Evolutionary conservation across 2,113 vertebrate species (phyloP).

Genomic region (Columba livia): DNA sequence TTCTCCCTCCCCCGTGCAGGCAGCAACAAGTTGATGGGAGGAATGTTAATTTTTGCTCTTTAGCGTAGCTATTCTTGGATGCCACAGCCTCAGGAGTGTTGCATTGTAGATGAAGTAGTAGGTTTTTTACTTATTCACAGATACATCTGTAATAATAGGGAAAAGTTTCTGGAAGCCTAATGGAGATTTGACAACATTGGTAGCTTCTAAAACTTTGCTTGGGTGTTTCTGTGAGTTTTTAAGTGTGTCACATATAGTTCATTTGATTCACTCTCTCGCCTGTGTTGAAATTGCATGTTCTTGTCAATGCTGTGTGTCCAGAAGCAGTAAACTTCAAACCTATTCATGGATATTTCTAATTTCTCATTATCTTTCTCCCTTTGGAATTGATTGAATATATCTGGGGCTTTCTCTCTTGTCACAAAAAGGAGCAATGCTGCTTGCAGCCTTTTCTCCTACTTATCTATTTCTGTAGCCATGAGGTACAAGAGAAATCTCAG

Average conservation of each 20-base stretch:
- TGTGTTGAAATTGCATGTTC: background rate
- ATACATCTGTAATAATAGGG: background rate
- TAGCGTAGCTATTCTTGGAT: background rate
- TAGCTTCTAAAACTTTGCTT: background rate
- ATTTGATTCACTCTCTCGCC: background rate
- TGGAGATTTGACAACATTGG: background rate
- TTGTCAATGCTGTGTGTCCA: constrained; percentile 26
- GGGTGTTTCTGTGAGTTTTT: background rate
- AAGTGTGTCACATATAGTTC: background rate
- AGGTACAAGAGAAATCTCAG: constrained; percentile 57
- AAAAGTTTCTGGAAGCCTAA: background rate
- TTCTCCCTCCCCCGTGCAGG: background rate
- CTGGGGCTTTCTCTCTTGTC: constrained; percentile 12
- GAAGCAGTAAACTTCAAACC: constrained; percentile 44
- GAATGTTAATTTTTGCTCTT: background rate
- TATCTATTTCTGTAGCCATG: constrained; percentile 63
- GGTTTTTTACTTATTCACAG: background rate
- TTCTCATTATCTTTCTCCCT: constrained; percentile 53
- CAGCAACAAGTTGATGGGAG: background rate
- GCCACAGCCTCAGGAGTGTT: background rate
- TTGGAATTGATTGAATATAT: constrained; percentile 42
- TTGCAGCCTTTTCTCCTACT: constrained; percentile 58
- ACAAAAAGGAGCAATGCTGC: constrained; percentile 53
- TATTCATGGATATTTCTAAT: constrained; percentile 48
- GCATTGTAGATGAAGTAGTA: background rate